Conservation (phyloP, 1,140 invertebrate genomes). For the Alviniconcha marisindica region DNA sequence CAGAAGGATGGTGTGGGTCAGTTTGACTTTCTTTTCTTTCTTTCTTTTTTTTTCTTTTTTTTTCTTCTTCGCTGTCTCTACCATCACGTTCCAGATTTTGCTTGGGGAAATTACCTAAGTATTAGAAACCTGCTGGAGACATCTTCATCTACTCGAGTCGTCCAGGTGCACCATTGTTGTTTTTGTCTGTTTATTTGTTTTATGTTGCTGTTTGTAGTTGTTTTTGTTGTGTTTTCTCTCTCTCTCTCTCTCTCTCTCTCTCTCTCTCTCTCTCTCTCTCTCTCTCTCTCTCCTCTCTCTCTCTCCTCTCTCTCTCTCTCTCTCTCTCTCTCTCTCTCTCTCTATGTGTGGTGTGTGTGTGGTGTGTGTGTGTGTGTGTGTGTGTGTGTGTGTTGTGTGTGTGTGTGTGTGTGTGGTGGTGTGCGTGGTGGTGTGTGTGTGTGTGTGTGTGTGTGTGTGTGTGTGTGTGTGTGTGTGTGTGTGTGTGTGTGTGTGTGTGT, state of each 20-base stretch:
- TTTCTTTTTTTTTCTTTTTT: too few relatives aligned
- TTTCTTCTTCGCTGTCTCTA: background rate
- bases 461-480: background rate
- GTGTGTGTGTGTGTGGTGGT: background rate
- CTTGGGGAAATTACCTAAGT: background rate
- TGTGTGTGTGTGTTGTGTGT: background rate
- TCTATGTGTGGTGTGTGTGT: background rate
- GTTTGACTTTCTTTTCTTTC: too few relatives aligned
- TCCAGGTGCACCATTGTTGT: too few relatives aligned
- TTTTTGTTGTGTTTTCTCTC: background rate
- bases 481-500: background rate
- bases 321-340: background rate
- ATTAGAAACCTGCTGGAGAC: background rate
- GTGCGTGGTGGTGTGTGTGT: background rate
- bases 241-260: background rate
- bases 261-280: background rate
- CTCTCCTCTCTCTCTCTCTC: background rate
- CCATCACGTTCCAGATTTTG: background rate
- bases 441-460: background rate
- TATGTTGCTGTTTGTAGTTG: background rate
- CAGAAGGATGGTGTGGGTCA: too few relatives aligned
- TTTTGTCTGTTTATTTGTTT: background rate
- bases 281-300: background rate
- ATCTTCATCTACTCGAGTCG: background rate
- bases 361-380: background rate